Evolutionary conservation across 2,113 vertebrate genomes (phyloP).

Genomic region (Herpetotheres cachinnans): DNA sequence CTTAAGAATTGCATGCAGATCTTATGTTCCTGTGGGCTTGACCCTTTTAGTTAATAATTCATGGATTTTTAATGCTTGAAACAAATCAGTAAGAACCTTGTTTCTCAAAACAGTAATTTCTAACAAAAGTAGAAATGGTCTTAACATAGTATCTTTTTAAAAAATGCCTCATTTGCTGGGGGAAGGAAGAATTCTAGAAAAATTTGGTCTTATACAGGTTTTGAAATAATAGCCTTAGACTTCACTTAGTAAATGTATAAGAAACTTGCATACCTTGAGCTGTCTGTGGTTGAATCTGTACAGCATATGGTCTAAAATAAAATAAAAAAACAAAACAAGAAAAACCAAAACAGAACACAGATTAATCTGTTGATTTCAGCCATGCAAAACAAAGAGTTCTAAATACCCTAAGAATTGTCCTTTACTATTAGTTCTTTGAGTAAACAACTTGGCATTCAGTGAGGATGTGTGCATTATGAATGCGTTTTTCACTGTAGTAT

Average conservation of each 20-base stretch:
- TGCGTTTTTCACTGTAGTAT: accelerated
- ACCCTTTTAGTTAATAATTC: background rate
- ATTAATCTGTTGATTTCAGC: background rate
- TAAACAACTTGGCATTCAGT: accelerated
- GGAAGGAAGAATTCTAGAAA: background rate
- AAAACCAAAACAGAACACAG: background rate
- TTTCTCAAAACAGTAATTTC: background rate
- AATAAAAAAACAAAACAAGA: background rate
- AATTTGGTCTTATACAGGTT: background rate
- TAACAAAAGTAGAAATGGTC: background rate
- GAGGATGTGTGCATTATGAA: accelerated
- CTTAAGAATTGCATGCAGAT: background rate
- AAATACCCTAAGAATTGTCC: background rate
- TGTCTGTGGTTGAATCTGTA: background rate
- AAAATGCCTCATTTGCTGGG: background rate
- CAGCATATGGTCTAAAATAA: background rate
- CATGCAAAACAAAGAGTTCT: background rate
- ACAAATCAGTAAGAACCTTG: background rate
- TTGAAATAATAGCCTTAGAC: background rate
- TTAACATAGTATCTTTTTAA: background rate
- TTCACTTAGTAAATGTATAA: background rate
- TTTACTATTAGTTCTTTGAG: background rate
- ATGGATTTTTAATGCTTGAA: background rate
- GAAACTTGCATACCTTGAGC: background rate
- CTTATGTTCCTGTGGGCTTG: background rate